Percentiles rank a stretch among this genome's conserved stretches.
These are phyloP conservation scores for Lycia hirtaria DNA, from an alignment of 2,888 invertebrate species.

Conservation along the genomic window DNA sequence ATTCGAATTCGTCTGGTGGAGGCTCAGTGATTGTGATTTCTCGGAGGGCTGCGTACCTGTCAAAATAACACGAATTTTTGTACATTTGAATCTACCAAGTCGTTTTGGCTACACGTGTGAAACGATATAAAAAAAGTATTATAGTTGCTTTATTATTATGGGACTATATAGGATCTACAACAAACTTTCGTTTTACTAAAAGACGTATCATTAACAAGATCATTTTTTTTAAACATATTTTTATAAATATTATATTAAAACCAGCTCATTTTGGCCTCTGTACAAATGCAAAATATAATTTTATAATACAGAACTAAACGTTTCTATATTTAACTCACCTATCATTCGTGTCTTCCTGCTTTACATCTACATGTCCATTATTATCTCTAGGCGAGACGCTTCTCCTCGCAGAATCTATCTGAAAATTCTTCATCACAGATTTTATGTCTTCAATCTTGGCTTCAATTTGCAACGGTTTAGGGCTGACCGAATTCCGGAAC, in stretches of 20 bases:
- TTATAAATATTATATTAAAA: too few species aligned
- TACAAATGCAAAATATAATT: not conserved
- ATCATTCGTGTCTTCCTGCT: constrained; percentile 82
- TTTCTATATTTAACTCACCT: constrained; percentile 72
- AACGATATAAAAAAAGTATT: too few species aligned
- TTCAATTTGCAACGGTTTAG: constrained; percentile 74
- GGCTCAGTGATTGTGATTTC: constrained; percentile 89
- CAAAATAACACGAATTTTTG: not conserved
- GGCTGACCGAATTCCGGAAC: constrained; percentile 77
- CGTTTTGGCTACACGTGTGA: too few species aligned
- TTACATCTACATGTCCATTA: constrained; percentile 70
- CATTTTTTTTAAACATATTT: too few species aligned
- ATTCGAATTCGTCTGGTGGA: constrained; percentile 80
- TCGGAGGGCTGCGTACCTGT: constrained; percentile 90
- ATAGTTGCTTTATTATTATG: too few species aligned
- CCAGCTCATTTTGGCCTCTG: too few species aligned
- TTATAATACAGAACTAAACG: too few species aligned
- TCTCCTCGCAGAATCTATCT: constrained; percentile 67
- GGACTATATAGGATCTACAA: too few species aligned
- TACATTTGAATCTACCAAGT: not conserved
- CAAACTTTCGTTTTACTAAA: too few species aligned
- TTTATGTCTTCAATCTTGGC: constrained; percentile 80
- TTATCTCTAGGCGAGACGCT: constrained; percentile 82
- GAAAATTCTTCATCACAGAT: constrained; percentile 77
- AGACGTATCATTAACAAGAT: too few species aligned